A percentile compares a stretch with the other conserved stretches of the same genome.
phyloP scores from a whole-genome alignment of 2,888 invertebrate genomes.

The Troglohyphantes excavatus region DNA sequence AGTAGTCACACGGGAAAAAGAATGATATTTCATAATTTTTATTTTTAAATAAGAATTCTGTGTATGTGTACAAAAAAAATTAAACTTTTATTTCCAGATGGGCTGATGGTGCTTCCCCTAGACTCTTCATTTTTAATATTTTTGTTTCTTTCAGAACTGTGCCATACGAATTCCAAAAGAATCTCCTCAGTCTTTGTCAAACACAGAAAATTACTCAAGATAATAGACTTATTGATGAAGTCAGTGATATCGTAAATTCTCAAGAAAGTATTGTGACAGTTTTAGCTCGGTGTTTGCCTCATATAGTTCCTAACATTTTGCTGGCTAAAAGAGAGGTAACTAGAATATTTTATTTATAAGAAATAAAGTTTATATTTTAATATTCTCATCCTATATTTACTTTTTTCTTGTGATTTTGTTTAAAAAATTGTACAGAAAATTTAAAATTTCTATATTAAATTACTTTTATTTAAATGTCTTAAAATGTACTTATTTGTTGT shows the following conservation, averaged over 20 bases:
- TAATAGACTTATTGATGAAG: constrained; percentile 83
- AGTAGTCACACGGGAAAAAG: no score
- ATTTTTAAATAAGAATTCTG: no score
- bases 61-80: no score
- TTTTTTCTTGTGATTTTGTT: neutral
- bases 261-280: constrained; percentile 83
- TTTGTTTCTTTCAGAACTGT: constrained; percentile 83
- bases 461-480: neutral
- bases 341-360: neutral
- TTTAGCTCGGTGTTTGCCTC: constrained; percentile 85
- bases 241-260: constrained; percentile 80
- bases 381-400: neutral
- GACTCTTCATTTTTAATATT: no score
- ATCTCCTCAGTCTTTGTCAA: constrained; percentile 84
- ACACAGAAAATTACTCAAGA: constrained; percentile 82
- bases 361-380: neutral
- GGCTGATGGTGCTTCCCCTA: no score
- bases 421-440: no score
- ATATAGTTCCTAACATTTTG: constrained; percentile 87
- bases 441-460: no score
- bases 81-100: no score
- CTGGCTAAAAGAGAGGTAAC: constrained; percentile 86
- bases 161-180: constrained; percentile 85
- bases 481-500: no score
- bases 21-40: no score